Conservation (phyloP, 1,140 invertebrate genomes). For the Sweltsa coloradensis region DNA sequence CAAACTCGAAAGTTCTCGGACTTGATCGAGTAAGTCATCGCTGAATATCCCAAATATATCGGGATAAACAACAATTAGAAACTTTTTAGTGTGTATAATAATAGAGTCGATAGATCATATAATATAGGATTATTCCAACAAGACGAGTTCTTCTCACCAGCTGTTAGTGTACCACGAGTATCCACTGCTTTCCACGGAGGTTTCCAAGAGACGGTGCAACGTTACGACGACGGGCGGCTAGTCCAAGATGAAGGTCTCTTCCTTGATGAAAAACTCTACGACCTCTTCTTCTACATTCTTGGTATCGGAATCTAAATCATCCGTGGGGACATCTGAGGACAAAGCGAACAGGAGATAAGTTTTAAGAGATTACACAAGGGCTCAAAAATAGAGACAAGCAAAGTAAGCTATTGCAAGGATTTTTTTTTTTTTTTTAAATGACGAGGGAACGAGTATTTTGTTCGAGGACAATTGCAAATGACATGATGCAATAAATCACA, state of each 20-base stretch:
- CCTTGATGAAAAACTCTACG: constrained; percentile 96
- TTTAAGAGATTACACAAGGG: no score
- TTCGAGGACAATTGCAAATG: no score
- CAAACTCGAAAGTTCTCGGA: not conserved
- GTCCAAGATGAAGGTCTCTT: constrained; percentile 75
- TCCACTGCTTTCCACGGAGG: constrained; percentile 7
- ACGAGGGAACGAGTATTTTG: no score
- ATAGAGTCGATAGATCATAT: not conserved
- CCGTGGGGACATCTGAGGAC: constrained; percentile 83
- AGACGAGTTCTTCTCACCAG: not conserved
- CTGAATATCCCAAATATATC: not conserved
- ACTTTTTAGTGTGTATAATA: not conserved
- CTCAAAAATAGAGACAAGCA: no score
- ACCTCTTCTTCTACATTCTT: constrained; percentile 88
- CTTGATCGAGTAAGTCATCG: not conserved
- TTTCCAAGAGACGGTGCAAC: constrained; percentile 7
- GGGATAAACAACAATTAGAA: not conserved
- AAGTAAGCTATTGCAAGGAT: no score
- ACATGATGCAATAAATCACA: no score
- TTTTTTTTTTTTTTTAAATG: no score
- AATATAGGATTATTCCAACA: constrained; percentile 1
- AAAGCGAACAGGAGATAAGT: constrained; percentile 18
- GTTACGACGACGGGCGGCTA: constrained; percentile 17
- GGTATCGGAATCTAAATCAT: constrained; percentile 72
- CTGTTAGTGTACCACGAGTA: not conserved